Percentiles rank a stretch among this genome's conserved stretches.
Conservation (phyloP, 2,797 vertebrate species). For the Smutsia temminckii region DNA sequence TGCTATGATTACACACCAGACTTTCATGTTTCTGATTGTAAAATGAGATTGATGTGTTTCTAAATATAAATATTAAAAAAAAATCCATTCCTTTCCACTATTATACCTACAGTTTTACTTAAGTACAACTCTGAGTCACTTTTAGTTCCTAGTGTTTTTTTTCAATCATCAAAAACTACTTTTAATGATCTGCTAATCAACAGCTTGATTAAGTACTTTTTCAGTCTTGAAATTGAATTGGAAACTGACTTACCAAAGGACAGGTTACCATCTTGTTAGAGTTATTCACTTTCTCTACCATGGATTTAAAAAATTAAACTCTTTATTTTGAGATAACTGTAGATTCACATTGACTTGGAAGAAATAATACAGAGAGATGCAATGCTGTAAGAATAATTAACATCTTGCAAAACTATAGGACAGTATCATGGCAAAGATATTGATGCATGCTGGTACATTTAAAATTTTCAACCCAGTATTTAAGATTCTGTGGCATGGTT, state of each 20-base stretch:
- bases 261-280: slow-evolving; percentile 18
- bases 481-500: background rate
- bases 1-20: background rate
- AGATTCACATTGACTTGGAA: slow-evolving; percentile 1
- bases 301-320: background rate
- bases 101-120: background rate
- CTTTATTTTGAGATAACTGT: slow-evolving; percentile 33
- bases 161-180: background rate
- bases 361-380: background rate
- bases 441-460: background rate
- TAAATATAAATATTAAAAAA: slow-evolving; percentile 46
- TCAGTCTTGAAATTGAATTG: slow-evolving; percentile 18
- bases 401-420: background rate
- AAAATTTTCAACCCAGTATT: background rate
- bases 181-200: slow-evolving; percentile 57
- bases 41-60: background rate
- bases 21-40: slow-evolving; percentile 6
- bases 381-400: background rate
- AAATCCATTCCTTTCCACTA: background rate
- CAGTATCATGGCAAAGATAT: background rate
- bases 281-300: slow-evolving; percentile 39
- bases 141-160: background rate
- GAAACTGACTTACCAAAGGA: slow-evolving; percentile 14
- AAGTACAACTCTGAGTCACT: background rate
- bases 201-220: background rate